Conservation (phyloP, 2,888 invertebrate species). For the Falcaria lacertinaria region DNA sequence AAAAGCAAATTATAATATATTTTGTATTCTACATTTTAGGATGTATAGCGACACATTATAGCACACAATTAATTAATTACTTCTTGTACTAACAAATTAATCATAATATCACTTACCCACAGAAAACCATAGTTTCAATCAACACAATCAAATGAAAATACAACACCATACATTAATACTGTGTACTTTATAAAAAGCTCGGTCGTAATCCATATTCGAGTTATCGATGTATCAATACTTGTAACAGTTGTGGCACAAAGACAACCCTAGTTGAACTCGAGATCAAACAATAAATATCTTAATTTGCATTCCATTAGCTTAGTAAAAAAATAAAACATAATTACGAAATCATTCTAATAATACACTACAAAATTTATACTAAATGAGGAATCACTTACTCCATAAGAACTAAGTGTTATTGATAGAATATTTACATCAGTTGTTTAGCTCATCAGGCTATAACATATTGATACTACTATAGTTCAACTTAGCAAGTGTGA, state of each 20-base stretch:
- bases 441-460: neutral
- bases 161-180: constrained; percentile 34
- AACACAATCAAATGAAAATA: neutral
- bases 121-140: neutral
- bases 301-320: constrained; percentile 19
- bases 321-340: constrained; percentile 10
- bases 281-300: constrained; percentile 40
- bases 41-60: too few species aligned
- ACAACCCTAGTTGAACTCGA: constrained; percentile 27
- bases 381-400: constrained; percentile 21
- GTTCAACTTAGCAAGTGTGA: neutral
- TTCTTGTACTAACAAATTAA: neutral
- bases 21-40: too few species aligned
- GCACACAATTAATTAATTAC: too few species aligned
- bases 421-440: neutral
- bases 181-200: constrained; percentile 36
- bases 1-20: too few species aligned
- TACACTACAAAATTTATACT: constrained; percentile 11
- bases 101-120: neutral
- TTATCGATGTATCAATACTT: constrained; percentile 12
- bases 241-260: constrained; percentile 8
- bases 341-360: constrained; percentile 6
- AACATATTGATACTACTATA: neutral
- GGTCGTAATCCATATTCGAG: constrained; percentile 39
- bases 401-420: constrained; percentile 1